A percentile compares a stretch with the other conserved stretches of the same genome.
Evolutionary conservation across 2,113 vertebrate genomes (phyloP).

Genomic region (Microtus richardsoni): DNA sequence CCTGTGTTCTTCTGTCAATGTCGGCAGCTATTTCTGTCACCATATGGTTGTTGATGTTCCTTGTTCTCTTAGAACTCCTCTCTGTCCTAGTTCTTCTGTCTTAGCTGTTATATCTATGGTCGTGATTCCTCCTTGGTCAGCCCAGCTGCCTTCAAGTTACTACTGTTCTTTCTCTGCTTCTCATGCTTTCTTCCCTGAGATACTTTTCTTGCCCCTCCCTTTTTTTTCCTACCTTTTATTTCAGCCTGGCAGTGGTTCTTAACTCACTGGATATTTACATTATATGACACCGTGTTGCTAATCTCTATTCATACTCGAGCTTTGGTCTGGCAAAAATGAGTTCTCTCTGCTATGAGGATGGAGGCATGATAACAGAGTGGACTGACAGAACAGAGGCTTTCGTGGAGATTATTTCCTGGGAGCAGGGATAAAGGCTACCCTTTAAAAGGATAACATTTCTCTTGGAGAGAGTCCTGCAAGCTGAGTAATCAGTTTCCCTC

Average conservation of each 20-base stretch:
- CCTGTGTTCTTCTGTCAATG: conserved; percentile 58
- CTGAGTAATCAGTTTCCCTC: background rate
- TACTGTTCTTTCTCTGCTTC: conserved; percentile 67
- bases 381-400: conserved; percentile 56
- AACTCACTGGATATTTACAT: conserved; percentile 55
- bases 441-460: conserved; percentile 33
- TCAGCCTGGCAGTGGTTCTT: conserved; percentile 73
- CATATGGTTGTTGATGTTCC: conserved; percentile 46
- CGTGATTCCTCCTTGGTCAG: conserved; percentile 54
- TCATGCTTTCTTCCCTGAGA: conserved; percentile 55
- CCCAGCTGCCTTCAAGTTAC: conserved; percentile 65
- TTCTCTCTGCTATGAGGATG: conserved; percentile 60
- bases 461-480: background rate
- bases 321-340: conserved; percentile 62
- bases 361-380: conserved; percentile 64
- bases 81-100: conserved; percentile 63
- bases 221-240: conserved; percentile 73
- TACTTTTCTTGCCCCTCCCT: conserved; percentile 13
- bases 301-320: conserved; percentile 69
- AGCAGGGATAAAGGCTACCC: conserved; percentile 27
- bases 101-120: conserved; percentile 36
- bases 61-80: conserved; percentile 45
- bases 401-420: conserved; percentile 34
- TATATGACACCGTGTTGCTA: conserved; percentile 55
- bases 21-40: conserved; percentile 50